Evolutionary conservation across 2,113 vertebrate species (phyloP).

Genomic region (Leptosomus discolor): DNA sequence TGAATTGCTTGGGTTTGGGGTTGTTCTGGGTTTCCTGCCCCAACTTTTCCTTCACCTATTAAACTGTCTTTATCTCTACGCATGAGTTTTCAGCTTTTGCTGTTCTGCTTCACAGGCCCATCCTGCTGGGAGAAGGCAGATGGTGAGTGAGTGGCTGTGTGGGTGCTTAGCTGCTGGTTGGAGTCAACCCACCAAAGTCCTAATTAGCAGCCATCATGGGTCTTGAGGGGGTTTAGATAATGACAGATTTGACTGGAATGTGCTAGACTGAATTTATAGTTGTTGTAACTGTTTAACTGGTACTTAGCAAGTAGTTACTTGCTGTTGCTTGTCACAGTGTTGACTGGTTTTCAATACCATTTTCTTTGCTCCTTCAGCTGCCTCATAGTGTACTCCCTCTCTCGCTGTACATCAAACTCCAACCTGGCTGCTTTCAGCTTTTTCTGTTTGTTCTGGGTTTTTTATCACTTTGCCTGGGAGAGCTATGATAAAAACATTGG

Average conservation of each 20-base stretch:
- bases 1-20: neutral
- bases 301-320: neutral
- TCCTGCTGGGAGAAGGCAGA: neutral
- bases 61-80: neutral
- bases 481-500: neutral
- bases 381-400: rapidly evolving
- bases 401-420: neutral
- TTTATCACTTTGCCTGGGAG: neutral
- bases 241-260: neutral
- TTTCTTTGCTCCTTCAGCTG: neutral
- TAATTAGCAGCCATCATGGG: neutral
- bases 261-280: neutral
- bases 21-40: too few species aligned
- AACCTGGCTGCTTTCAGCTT: neutral
- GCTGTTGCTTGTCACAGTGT: neutral
- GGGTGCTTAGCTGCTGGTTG: neutral
- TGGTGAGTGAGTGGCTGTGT: neutral
- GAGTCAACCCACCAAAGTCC: neutral
- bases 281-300: neutral
- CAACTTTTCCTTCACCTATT: neutral
- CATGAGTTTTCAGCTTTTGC: neutral
- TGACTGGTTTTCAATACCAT: neutral
- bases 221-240: neutral
- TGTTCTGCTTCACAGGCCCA: neutral
- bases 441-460: neutral